Evolutionary conservation across 2,797 vertebrate genomes (phyloP).

Genomic region (Pseudomugil tenellus): DNA sequence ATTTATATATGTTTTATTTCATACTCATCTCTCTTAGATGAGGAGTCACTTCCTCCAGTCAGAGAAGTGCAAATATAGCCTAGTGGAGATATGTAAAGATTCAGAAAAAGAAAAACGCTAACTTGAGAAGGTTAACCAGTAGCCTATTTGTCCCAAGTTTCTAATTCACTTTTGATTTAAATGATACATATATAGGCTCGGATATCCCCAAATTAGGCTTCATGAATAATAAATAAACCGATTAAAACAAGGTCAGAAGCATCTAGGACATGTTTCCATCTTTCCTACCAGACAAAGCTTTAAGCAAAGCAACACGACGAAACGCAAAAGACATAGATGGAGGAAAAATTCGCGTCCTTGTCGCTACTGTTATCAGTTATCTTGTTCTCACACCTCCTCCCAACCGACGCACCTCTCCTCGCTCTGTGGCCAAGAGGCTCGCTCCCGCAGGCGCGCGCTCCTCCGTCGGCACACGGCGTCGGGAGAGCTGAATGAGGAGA

Average conservation of each 20-base stretch:
- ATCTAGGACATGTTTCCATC: neutral
- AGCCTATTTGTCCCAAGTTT: neutral
- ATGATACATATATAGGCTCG: neutral
- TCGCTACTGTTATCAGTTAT: conserved; percentile 49
- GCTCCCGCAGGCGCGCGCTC: conserved; percentile 61
- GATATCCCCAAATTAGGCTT: conserved; percentile 8
- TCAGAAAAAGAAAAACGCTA: neutral
- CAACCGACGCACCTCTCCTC: conserved; percentile 68
- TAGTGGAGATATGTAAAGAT: neutral
- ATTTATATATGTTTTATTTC: neutral
- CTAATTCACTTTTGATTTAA: neutral
- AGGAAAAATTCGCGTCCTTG: conserved; percentile 28
- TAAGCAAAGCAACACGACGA: neutral
- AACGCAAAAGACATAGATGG: neutral
- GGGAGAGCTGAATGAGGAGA: conserved; percentile 62
- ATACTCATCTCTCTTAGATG: too few species aligned
- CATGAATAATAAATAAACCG: conserved; percentile 11
- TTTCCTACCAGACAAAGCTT: conserved; percentile 1
- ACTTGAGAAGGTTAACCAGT: neutral
- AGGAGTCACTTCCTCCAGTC: too few species aligned
- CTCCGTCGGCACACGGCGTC: conserved; percentile 49
- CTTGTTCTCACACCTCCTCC: conserved; percentile 70
- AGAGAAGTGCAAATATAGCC: too few species aligned
- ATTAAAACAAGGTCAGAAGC: conserved; percentile 26
- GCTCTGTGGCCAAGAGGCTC: conserved; percentile 58